These are phyloP conservation scores for Neotragus moschatus DNA, from an alignment of 2,113 vertebrate genomes.

Conservation along the genomic window DNA sequence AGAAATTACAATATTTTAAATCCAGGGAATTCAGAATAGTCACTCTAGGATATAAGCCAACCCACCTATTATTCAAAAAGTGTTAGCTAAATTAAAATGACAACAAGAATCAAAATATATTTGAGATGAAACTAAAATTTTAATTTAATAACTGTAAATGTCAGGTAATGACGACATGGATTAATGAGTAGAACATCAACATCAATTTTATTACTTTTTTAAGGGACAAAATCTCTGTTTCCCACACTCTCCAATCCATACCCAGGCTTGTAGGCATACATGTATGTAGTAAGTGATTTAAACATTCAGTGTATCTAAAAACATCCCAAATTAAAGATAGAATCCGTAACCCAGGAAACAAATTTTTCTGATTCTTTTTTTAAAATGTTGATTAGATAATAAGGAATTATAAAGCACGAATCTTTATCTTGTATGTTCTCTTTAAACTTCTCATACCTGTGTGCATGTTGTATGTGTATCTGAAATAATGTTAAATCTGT, in stretches of 20 bases:
- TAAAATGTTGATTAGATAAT: not conserved
- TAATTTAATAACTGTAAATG: not conserved
- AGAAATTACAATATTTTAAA: not conserved
- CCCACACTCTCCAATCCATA: not conserved
- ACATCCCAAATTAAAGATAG: not conserved
- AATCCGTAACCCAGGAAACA: not conserved
- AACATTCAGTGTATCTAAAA: not conserved
- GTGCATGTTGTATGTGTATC: not conserved
- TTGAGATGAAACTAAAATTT: constrained; percentile 2
- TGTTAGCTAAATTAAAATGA: not conserved
- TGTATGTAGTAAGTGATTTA: not conserved
- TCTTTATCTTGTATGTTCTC: not conserved
- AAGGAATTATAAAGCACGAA: not conserved
- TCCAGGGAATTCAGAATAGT: not conserved
- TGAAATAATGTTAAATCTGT: not conserved
- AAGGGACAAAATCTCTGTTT: not conserved
- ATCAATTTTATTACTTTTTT: not conserved
- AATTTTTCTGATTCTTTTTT: not conserved
- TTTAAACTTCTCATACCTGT: not conserved
- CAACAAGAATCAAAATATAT: not conserved
- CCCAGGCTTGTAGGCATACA: not conserved
- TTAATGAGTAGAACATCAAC: not conserved
- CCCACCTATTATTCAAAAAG: not conserved
- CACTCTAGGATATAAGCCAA: not conserved
- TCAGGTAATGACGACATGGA: not conserved